phyloP scores from a whole-genome alignment of 2,113 vertebrate genomes.

The Hipposideros armiger region DNA sequence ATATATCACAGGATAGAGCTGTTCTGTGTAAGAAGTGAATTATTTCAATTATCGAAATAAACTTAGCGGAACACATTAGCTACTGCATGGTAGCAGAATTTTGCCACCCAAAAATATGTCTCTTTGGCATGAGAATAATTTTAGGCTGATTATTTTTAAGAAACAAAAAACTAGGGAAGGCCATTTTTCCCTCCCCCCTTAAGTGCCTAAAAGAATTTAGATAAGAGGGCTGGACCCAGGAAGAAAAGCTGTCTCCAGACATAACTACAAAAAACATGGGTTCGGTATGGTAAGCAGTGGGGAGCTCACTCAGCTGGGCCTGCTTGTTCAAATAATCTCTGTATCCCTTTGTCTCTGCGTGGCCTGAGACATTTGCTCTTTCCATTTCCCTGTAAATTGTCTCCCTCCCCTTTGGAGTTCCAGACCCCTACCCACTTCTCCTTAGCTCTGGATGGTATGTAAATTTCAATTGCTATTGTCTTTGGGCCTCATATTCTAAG shows the following conservation, averaged over 20 bases:
- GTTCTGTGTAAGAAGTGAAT: slow-evolving; percentile 1
- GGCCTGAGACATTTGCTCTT: background rate
- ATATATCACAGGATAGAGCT: background rate
- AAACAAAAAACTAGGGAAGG: background rate
- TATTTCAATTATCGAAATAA: slow-evolving; percentile 32
- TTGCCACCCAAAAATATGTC: background rate
- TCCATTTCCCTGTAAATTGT: background rate
- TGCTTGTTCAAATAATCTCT: background rate
- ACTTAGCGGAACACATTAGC: slow-evolving; percentile 19
- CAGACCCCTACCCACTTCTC: background rate
- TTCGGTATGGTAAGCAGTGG: background rate
- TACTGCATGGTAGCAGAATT: background rate
- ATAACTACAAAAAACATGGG: background rate
- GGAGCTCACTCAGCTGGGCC: background rate
- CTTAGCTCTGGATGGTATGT: background rate
- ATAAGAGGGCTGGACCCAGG: background rate
- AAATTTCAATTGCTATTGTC: background rate
- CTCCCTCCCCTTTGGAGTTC: background rate
- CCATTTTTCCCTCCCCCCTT: background rate
- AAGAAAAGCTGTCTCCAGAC: background rate
- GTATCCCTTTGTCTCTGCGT: background rate
- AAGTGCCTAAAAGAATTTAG: background rate
- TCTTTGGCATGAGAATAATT: background rate
- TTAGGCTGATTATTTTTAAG: background rate
- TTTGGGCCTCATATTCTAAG: background rate